Evolutionary conservation across 37 sponge, comb jelly and placozoan genomes (phyloP).

Genomic region (Amphimedon queenslandica): DNA sequence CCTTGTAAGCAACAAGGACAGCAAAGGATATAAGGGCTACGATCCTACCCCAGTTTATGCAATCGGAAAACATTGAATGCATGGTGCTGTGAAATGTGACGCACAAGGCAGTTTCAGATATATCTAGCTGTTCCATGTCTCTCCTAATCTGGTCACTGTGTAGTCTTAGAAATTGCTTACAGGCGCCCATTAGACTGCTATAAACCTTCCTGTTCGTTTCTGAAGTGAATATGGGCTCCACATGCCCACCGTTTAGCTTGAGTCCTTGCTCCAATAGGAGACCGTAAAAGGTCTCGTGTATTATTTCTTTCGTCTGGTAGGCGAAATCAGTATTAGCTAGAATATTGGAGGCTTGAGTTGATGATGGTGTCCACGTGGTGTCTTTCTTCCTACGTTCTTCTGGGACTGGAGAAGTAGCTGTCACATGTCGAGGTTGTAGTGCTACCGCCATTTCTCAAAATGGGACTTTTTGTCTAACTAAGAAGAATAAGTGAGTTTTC

Average conservation of each 20-base stretch:
- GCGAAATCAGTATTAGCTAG: no score
- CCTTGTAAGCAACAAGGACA: constrained; percentile 4
- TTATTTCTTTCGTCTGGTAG: neutral
- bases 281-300: constrained; percentile 1
- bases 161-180: neutral
- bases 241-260: constrained; percentile 3
- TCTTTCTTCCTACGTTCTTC: no score
- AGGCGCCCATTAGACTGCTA: neutral
- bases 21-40: constrained; percentile 31
- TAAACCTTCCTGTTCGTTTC: neutral
- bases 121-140: constrained; percentile 5
- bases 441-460: no score
- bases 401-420: no score
- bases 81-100: neutral
- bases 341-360: no score
- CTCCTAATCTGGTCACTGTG: constrained; percentile 2
- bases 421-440: no score
- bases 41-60: constrained; percentile 35
- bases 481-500: no score
- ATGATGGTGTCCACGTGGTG: no score
- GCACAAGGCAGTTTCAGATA: constrained; percentile 17
- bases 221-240: neutral
- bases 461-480: no score
- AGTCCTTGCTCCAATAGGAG: constrained; percentile 15
- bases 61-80: neutral